Percentiles rank a stretch among this genome's conserved stretches.
These are phyloP conservation scores for Hestina assimilis DNA, from an alignment of 1,140 invertebrate species.

Conservation along the genomic window DNA sequence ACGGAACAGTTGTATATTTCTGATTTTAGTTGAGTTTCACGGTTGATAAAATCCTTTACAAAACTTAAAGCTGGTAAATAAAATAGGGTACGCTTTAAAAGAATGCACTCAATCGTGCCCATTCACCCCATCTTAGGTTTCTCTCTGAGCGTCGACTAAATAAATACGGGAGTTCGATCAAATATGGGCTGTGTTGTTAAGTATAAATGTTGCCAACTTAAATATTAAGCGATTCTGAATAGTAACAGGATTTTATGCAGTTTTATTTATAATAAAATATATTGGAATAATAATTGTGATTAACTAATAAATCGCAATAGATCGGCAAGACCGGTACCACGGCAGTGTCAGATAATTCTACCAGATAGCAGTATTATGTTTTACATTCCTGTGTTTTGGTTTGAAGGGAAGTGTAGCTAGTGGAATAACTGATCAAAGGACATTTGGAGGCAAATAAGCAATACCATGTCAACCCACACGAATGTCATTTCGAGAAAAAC, in stretches of 20 bases:
- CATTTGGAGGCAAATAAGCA: no score
- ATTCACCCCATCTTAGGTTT: constrained; percentile 24
- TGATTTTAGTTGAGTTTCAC: neutral
- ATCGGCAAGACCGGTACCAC: no score
- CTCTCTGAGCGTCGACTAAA: constrained; percentile 36
- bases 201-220: constrained; percentile 11
- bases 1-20: neutral
- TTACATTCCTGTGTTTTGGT: no score
- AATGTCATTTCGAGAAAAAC: no score
- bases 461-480: no score
- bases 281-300: no score
- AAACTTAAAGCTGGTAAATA: constrained; percentile 25
- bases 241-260: no score
- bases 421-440: no score
- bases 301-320: no score
- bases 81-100: constrained; percentile 25
- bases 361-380: no score
- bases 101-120: constrained; percentile 22
- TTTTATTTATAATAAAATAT: neutral
- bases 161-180: constrained; percentile 46
- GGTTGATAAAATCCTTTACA: constrained; percentile 20
- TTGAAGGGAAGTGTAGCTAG: no score
- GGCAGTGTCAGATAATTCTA: no score
- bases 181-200: constrained; percentile 34
- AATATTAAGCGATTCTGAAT: constrained; percentile 14